phyloP scores from a whole-genome alignment of 2,797 vertebrate genomes.

The Neopelma chrysocephalum region DNA sequence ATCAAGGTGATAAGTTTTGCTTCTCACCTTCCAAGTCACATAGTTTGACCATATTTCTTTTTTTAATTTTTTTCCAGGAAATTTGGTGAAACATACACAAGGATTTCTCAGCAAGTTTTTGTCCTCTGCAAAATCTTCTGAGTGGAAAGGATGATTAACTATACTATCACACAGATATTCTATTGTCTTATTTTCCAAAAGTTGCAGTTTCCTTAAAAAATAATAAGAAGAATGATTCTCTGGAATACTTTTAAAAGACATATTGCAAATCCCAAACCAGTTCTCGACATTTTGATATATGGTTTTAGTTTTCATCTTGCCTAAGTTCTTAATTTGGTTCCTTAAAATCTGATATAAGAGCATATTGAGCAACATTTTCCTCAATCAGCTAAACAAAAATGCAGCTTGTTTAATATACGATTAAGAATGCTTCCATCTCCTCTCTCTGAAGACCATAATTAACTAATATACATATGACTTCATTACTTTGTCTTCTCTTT shows the following conservation, averaged over 20 bases:
- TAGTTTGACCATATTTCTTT: neutral
- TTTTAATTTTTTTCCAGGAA: neutral
- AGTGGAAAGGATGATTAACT: neutral
- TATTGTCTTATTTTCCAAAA: neutral
- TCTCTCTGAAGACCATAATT: neutral
- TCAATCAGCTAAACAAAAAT: neutral
- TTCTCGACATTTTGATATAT: conserved; percentile 2
- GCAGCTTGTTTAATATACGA: neutral
- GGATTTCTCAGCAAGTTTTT: neutral
- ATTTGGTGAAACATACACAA: neutral
- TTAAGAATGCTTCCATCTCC: neutral
- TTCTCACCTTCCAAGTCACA: neutral
- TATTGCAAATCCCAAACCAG: neutral
- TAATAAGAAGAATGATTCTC: neutral
- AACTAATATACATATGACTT: neutral
- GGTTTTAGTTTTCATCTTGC: neutral
- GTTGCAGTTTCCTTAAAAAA: neutral
- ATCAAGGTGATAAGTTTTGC: neutral
- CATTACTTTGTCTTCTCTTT: neutral
- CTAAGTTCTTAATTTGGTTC: neutral
- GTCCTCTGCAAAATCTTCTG: neutral
- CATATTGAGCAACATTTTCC: conserved; percentile 1
- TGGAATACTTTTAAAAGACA: neutral
- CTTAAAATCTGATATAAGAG: neutral
- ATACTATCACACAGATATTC: neutral